These are phyloP conservation scores for Sus cebifrons DNA, from an alignment of 2,797 vertebrate genomes.

Conservation along the genomic window DNA sequence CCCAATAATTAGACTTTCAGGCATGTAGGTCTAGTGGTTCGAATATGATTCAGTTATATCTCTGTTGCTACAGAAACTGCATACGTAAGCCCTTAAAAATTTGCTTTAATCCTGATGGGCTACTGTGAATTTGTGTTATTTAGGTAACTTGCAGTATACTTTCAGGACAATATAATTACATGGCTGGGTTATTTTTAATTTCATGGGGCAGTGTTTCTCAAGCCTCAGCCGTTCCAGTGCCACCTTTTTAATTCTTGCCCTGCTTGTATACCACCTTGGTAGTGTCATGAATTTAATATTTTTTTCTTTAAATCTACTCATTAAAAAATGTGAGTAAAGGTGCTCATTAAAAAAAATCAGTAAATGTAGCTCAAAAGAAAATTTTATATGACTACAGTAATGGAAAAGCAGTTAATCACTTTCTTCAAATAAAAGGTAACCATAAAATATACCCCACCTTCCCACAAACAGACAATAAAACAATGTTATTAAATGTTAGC, in stretches of 20 bases:
- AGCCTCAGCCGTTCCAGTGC: not conserved
- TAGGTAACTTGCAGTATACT: constrained; percentile 66
- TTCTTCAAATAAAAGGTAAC: not conserved
- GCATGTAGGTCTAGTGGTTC: constrained; percentile 42
- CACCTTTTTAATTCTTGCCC: constrained; percentile 7
- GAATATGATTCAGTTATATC: constrained; percentile 58
- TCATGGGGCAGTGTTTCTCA: constrained; percentile 69
- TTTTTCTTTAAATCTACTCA: not conserved
- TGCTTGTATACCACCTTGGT: not conserved
- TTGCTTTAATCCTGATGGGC: not conserved
- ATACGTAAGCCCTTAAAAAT: constrained; percentile 45
- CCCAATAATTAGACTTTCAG: constrained; percentile 71
- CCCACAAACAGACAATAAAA: constrained; percentile 11
- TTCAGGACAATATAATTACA: constrained; percentile 79
- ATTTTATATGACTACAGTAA: not conserved
- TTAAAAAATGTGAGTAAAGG: constrained; percentile 27
- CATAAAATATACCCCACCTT: not conserved
- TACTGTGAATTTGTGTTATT: constrained; percentile 54
- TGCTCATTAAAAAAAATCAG: not conserved
- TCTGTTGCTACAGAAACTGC: constrained; percentile 75
- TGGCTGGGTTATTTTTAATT: constrained; percentile 85
- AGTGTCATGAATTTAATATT: not conserved
- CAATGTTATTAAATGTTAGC: not conserved
- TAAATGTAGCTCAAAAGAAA: constrained; percentile 31
- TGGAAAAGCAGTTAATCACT: not conserved